Conservation (phyloP, 2,797 vertebrate species). For the Setipinna tenuifilis region DNA sequence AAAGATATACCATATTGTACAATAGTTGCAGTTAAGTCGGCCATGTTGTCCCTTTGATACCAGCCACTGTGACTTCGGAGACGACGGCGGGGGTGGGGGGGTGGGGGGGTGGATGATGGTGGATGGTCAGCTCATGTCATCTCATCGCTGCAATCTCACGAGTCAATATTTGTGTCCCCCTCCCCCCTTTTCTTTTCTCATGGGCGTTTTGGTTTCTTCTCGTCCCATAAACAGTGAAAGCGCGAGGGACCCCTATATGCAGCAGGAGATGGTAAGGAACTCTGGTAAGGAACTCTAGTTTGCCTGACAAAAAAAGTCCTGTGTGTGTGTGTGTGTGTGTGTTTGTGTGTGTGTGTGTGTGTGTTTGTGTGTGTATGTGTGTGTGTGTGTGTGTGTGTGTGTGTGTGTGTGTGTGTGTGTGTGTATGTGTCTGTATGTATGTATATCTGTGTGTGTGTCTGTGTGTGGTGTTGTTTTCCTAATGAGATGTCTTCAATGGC, state of each 20-base stretch:
- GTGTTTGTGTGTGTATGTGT: not conserved
- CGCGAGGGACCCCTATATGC: not conserved
- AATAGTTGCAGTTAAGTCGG: slow-evolving; percentile 73
- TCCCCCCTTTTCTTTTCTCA: too few relatives aligned
- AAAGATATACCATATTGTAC: slow-evolving; percentile 67
- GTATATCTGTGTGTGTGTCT: not conserved
- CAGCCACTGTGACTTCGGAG: not conserved
- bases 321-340: too few relatives aligned
- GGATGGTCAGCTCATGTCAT: not conserved
- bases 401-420: too few relatives aligned
- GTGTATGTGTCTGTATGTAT: too few relatives aligned
- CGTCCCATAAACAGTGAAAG: slow-evolving; percentile 17
- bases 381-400: too few relatives aligned
- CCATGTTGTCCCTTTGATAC: slow-evolving; percentile 58
- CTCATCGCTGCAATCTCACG: not conserved
- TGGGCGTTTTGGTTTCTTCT: too few relatives aligned
- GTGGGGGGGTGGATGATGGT: not conserved
- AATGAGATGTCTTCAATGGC: not conserved
- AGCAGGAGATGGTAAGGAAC: slow-evolving; percentile 17
- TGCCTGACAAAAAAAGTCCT: not conserved
- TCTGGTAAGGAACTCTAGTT: not conserved
- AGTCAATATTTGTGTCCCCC: not conserved
- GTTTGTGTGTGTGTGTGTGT: not conserved
- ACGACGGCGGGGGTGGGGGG: not conserved
- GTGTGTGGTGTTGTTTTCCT: not conserved